Evolutionary conservation across 2,888 invertebrate species (phyloP).

Genomic region (Euzetes globulus): DNA sequence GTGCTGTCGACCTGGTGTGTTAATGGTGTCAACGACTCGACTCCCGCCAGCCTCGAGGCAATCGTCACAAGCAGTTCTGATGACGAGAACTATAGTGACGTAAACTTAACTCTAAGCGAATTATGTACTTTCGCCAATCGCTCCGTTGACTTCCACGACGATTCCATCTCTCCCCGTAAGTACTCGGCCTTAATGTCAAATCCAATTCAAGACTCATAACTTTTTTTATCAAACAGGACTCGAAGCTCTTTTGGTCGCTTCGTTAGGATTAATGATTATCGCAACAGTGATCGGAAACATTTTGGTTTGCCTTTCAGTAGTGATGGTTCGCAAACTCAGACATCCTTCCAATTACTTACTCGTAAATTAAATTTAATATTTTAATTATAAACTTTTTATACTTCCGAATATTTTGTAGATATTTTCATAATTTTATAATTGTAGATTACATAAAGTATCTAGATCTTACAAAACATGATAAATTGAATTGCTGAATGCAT

Average conservation of each 20-base stretch:
- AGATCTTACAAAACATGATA: too few species aligned
- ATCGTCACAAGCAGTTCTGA: not conserved
- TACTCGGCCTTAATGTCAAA: not conserved
- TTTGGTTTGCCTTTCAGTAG: constrained; percentile 53
- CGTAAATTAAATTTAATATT: constrained; percentile 28
- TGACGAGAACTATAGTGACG: not conserved
- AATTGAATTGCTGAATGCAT: too few species aligned
- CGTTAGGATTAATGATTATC: constrained; percentile 46
- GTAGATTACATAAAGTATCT: too few species aligned
- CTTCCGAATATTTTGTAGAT: not conserved
- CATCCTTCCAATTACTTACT: constrained; percentile 48
- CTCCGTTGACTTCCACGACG: not conserved
- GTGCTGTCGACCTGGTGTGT: constrained; percentile 7
- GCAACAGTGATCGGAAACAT: constrained; percentile 52
- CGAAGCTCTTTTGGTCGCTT: constrained; percentile 18
- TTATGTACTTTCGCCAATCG: not conserved
- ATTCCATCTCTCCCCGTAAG: not conserved
- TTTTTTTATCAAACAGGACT: constrained; percentile 25
- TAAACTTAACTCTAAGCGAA: constrained; percentile 2
- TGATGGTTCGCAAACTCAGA: constrained; percentile 50
- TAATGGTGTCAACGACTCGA: not conserved
- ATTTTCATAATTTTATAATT: too few species aligned
- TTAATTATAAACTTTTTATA: not conserved
- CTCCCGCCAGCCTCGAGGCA: not conserved
- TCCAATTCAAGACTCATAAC: not conserved